Evolutionary conservation across 1,140 invertebrate species (phyloP).

Genomic region (Sipha flava): DNA sequence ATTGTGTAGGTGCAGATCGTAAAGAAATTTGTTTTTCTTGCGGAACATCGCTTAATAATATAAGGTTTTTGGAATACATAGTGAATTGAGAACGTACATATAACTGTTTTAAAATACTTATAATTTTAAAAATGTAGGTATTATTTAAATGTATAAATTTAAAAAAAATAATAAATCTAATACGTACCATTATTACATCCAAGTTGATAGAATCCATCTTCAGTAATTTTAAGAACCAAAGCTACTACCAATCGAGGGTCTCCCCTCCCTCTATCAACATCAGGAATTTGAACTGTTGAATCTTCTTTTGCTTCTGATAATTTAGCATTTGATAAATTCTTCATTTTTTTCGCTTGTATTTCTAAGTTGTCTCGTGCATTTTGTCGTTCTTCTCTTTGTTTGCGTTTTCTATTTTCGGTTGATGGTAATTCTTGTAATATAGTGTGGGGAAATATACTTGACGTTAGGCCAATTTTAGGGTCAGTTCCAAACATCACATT

Average conservation of each 20-base stretch:
- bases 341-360: neutral
- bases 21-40: neutral
- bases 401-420: neutral
- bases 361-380: neutral
- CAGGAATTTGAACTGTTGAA: neutral
- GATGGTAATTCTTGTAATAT: neutral
- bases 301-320: neutral
- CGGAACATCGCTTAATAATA: neutral
- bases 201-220: neutral
- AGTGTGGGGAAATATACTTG: neutral
- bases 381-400: neutral
- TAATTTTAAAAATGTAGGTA: neutral
- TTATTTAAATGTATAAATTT: neutral
- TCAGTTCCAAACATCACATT: constrained; percentile 39
- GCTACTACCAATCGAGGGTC: neutral
- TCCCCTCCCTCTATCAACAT: neutral
- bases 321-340: neutral
- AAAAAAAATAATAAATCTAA: neutral
- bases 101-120: neutral
- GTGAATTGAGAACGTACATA: neutral
- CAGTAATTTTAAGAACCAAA: neutral
- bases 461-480: neutral
- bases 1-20: neutral
- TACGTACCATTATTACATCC: neutral
- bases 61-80: neutral